These are phyloP conservation scores for Spisula solida DNA, from an alignment of 2,888 invertebrate genomes.

Conservation along the genomic window DNA sequence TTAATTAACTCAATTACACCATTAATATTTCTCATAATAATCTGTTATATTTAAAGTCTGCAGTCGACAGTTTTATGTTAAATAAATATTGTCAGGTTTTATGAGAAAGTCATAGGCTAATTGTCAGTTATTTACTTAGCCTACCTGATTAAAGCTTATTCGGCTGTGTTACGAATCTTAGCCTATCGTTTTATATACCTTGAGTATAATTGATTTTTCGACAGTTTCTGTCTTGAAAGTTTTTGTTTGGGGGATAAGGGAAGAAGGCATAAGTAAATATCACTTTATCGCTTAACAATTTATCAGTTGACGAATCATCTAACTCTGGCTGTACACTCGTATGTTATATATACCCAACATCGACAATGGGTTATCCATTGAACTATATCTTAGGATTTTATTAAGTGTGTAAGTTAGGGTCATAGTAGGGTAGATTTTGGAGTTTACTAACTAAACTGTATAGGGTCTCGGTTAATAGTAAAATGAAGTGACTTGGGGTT, in stretches of 20 bases:
- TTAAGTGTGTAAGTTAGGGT: constrained; percentile 48
- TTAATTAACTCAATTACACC: neutral
- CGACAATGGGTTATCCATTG: constrained; percentile 49
- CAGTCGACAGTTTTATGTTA: neutral
- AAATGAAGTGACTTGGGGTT: neutral
- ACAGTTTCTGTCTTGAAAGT: constrained; percentile 54
- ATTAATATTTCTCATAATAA: neutral
- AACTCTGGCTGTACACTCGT: constrained; percentile 27
- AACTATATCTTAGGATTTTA: constrained; percentile 48
- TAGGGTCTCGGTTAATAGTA: neutral
- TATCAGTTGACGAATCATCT: constrained; percentile 61
- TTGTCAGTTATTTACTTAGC: neutral
- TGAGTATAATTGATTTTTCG: constrained; percentile 64
- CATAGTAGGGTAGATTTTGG: constrained; percentile 44
- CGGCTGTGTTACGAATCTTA: neutral
- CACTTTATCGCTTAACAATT: constrained; percentile 64
- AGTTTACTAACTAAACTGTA: constrained; percentile 25
- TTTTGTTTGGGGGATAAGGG: constrained; percentile 51
- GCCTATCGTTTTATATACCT: constrained; percentile 49
- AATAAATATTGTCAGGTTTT: neutral
- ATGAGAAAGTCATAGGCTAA: neutral
- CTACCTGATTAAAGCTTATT: constrained; percentile 1
- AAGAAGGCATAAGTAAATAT: constrained; percentile 59
- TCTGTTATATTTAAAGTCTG: neutral
- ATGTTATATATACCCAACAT: constrained; percentile 38